These are phyloP conservation scores for Drepana arcuata DNA, from an alignment of 1,140 invertebrate species.

Conservation along the genomic window DNA sequence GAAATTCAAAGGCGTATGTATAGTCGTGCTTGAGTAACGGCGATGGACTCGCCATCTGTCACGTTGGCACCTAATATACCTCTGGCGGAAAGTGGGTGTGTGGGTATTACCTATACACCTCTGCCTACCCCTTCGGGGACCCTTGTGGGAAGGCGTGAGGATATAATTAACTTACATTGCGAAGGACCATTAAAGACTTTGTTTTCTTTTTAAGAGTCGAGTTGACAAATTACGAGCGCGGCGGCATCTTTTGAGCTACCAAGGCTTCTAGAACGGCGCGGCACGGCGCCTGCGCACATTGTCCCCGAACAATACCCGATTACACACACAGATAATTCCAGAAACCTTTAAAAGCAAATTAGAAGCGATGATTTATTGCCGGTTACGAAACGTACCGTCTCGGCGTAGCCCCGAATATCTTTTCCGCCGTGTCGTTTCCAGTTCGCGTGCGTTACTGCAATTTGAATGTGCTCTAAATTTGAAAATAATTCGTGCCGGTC, in stretches of 20 bases:
- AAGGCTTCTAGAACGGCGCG: constrained; percentile 24
- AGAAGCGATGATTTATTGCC: constrained; percentile 65
- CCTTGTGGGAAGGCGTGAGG: too few species aligned
- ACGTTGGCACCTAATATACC: too few species aligned
- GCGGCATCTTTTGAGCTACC: constrained; percentile 35
- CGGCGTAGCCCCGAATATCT: constrained; percentile 28
- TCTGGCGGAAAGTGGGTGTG: too few species aligned
- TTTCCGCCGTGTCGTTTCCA: constrained; percentile 42
- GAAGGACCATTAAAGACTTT: constrained; percentile 43
- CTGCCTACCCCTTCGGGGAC: too few species aligned
- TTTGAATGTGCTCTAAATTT: constrained; percentile 66
- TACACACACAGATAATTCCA: constrained; percentile 54
- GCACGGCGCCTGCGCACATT: constrained; percentile 37
- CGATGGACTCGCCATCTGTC: too few species aligned
- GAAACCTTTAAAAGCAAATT: constrained; percentile 71
- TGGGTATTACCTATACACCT: too few species aligned
- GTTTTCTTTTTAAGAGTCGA: constrained; percentile 28
- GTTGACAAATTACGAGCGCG: constrained; percentile 54
- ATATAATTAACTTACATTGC: constrained; percentile 26
- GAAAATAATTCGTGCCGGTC: constrained; percentile 58
- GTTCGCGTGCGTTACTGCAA: constrained; percentile 62
- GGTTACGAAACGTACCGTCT: constrained; percentile 39
- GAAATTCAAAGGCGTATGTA: too few species aligned
- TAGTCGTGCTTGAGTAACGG: too few species aligned
- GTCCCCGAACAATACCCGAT: constrained; percentile 48